These are phyloP conservation scores for Axis porcinus DNA, from an alignment of 2,113 vertebrate genomes.

Conservation along the genomic window DNA sequence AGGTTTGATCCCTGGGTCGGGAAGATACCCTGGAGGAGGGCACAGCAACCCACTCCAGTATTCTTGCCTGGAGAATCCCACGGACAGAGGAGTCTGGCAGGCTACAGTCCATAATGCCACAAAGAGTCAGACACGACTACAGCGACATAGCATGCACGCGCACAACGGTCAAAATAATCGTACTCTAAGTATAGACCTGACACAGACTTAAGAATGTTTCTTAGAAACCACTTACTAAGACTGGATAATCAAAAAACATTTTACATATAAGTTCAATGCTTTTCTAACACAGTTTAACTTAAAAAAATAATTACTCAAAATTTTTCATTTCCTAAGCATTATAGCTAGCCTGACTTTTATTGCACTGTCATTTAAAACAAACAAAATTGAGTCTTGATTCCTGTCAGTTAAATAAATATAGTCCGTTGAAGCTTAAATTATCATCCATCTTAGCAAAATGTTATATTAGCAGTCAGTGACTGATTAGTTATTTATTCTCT, in stretches of 20 bases:
- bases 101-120: background rate
- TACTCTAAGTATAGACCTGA: background rate
- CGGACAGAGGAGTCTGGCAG: background rate
- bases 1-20: background rate
- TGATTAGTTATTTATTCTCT: constrained; percentile 70
- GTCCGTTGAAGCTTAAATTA: constrained; percentile 53
- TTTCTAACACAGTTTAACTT: background rate
- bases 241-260: background rate
- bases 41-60: background rate
- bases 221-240: background rate
- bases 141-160: background rate
- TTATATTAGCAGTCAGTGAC: constrained; percentile 65
- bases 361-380: constrained; percentile 41
- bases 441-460: constrained; percentile 58
- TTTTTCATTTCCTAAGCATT: background rate
- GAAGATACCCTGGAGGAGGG: background rate
- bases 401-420: constrained; percentile 59
- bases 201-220: background rate
- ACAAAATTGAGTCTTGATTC: constrained; percentile 58
- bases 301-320: constrained; percentile 26
- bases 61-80: background rate
- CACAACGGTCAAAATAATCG: background rate
- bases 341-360: constrained; percentile 1
- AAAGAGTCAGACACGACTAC: background rate
- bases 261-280: background rate